Conservation (phyloP, 2,888 invertebrate species). For the Cacoxenus indagator region DNA sequence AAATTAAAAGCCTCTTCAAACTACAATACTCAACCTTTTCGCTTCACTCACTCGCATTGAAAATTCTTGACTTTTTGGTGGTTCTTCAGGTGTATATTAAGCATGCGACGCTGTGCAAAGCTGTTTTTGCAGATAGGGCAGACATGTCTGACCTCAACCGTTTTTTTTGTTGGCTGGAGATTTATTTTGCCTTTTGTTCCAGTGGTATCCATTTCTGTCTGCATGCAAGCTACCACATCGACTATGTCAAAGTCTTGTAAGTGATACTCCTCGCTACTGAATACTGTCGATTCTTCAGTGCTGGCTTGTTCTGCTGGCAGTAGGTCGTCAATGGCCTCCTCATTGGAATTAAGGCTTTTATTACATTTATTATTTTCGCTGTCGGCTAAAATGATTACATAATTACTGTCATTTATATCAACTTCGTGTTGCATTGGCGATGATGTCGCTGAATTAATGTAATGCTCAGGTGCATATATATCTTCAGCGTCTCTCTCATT, state of each 20-base stretch:
- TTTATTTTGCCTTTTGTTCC: not conserved
- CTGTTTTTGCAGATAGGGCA: slow-evolving; percentile 51
- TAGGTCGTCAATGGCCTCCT: too few relatives aligned
- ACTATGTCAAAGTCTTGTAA: too few relatives aligned
- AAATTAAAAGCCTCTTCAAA: too few relatives aligned
- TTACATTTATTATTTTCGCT: not conserved
- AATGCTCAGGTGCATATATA: not conserved
- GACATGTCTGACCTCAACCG: not conserved
- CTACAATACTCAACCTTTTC: not conserved
- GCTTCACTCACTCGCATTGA: slow-evolving; percentile 4
- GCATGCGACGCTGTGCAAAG: slow-evolving; percentile 39
- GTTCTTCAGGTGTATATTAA: slow-evolving; percentile 51
- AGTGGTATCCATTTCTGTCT: too few relatives aligned
- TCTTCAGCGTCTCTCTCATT: not conserved
- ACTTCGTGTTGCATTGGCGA: not conserved
- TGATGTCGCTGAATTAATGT: not conserved
- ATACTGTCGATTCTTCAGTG: not conserved
- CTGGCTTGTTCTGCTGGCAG: not conserved
- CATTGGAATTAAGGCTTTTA: too few relatives aligned
- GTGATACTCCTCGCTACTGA: too few relatives aligned
- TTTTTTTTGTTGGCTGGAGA: too few relatives aligned
- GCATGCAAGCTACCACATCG: too few relatives aligned
- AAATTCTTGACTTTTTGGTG: slow-evolving; percentile 41
- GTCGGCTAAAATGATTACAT: not conserved
- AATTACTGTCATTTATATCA: not conserved